Percentiles rank a stretch among this genome's conserved stretches.
Conservation (phyloP, 2,113 vertebrate genomes). For the Probosciger aterrimus region DNA sequence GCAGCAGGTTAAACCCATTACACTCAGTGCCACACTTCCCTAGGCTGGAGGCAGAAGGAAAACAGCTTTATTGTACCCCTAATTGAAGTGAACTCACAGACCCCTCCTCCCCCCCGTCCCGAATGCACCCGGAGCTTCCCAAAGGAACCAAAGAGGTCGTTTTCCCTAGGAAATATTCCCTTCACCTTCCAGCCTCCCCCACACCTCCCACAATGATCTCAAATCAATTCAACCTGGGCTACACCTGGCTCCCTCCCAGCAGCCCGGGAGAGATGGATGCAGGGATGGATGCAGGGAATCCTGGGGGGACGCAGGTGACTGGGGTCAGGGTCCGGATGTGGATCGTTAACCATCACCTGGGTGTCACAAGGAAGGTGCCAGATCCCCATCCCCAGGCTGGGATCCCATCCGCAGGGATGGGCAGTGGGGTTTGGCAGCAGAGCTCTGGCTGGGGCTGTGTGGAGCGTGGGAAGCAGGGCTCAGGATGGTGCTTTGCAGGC, state of each 20-base stretch:
- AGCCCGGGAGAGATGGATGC: neutral
- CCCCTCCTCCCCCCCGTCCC: neutral
- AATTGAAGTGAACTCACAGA: neutral
- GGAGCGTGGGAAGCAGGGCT: accelerated
- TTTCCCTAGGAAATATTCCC: neutral
- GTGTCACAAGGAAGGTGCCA: neutral
- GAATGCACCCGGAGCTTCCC: neutral
- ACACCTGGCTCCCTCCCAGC: slow-evolving; percentile 8
- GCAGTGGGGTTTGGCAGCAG: accelerated
- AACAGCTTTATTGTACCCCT: neutral
- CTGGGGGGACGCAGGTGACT: neutral
- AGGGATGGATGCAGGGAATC: neutral
- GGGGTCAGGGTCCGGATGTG: accelerated
- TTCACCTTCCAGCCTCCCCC: neutral
- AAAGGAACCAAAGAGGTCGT: neutral
- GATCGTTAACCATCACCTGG: neutral
- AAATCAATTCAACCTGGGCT: neutral
- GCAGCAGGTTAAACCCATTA: neutral
- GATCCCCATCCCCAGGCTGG: accelerated
- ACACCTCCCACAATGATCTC: neutral
- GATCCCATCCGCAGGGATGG: neutral
- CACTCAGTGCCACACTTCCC: neutral
- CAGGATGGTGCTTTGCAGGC: accelerated
- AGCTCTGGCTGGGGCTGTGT: neutral
- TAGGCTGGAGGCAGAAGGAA: neutral